Base-by-base conservation (phyloP, 2,888 invertebrate genomes). In the Patella pellucida region DNA sequence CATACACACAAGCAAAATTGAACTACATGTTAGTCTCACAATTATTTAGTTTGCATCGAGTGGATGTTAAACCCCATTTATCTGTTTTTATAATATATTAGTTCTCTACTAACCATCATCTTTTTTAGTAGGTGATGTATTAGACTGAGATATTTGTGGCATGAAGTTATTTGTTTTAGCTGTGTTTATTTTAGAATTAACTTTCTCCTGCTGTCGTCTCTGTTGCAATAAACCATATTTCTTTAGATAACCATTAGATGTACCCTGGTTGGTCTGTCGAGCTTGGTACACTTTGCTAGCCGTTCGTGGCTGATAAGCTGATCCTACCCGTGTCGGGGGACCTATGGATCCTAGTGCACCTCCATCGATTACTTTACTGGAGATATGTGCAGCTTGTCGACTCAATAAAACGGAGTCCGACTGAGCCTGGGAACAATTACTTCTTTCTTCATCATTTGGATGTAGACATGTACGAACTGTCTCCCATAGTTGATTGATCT, bases 401-500 rank as follows among this genome's bases (percentile, higher is more conserved):
- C 76, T 72, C 68, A 79, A 31, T n/a, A 76, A 68, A 5, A 70
- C 52, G 16, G 72, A 62, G 23, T 62, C 62, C 3, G 62, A 62
- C 1, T 62, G 19, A 1, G 77, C 74, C 9, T 76, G 74, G 0
- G 79, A 77, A 73, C 50, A 27, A 19, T 5, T 12, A 56, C 67
- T 71, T 31, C 69, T 76, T 50, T 54, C 52, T 19, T 67, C 76
- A 31, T 72, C 73, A n/a, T 74, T 77, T 54, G 77, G 80, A 69
- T 80, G 80, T 51, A 90, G 81, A 78, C 90, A 90, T n/a, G 83
- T 86, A 11, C 89, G 80, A 19, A 90, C 88, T 77, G 88, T 89
- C 71, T 89, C 88, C 90, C 90, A 90, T 51, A 90, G 79, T 78
- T 84, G 86, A 80, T 89, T 89, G 16, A 90, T 90, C 73, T 90